Percentiles rank a stretch among this genome's conserved stretches.
These are phyloP conservation scores for Apis dorsata DNA, from an alignment of 1,140 invertebrate genomes.

Conservation along the genomic window DNA sequence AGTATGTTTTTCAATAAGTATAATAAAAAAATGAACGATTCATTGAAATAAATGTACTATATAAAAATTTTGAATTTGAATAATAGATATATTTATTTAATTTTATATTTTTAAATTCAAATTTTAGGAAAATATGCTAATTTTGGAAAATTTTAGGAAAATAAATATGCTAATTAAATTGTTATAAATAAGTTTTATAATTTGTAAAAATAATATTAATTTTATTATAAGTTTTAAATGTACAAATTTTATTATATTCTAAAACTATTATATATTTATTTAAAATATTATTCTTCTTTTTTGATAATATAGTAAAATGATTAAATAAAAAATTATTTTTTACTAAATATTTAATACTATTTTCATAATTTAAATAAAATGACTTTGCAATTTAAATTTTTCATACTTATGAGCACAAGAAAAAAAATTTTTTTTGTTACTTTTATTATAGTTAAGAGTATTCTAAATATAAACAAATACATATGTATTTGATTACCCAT, in stretches of 20 bases:
- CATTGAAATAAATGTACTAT: not conserved
- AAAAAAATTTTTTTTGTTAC: slow-evolving; percentile 49
- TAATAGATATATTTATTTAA: slow-evolving; percentile 11
- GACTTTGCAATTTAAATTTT: slow-evolving; percentile 1
- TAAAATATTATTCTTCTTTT: slow-evolving; percentile 27
- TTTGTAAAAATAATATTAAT: slow-evolving; percentile 4
- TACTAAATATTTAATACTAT: not conserved
- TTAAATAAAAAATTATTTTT: slow-evolving; percentile 4
- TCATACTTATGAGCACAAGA: slow-evolving; percentile 46
- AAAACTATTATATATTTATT: not conserved
- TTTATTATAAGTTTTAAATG: slow-evolving; percentile 16
- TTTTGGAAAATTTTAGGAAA: not conserved
- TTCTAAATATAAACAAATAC: slow-evolving; percentile 64
- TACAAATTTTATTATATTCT: not conserved
- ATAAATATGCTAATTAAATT: not conserved
- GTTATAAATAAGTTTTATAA: not conserved
- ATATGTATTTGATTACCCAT: slow-evolving; percentile 70
- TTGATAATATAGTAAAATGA: slow-evolving; percentile 8
- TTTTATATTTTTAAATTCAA: not conserved
- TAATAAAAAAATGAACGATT: slow-evolving; percentile 17
- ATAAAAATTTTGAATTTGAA: not conserved
- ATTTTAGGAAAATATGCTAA: not conserved
- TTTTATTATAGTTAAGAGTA: slow-evolving; percentile 60
- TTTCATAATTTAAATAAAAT: not conserved
- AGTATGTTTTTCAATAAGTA: slow-evolving; percentile 38